Percentiles rank a stretch among this genome's conserved stretches.
phyloP scores from a whole-genome alignment of 2,888 invertebrate species.

The Sericinus montela region DNA sequence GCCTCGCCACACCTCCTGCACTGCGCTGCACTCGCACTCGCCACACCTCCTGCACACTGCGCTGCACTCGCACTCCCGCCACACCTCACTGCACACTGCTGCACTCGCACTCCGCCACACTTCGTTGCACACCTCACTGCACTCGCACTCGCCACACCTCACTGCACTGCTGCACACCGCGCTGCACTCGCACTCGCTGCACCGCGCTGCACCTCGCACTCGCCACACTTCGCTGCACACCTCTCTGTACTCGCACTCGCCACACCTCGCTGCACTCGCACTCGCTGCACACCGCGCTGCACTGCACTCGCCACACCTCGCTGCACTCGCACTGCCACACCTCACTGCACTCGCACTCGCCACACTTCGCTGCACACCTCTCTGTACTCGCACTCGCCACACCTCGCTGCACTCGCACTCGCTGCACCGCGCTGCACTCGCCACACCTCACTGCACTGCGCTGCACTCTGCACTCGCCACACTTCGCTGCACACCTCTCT shows the following conservation, averaged over 20 bases:
- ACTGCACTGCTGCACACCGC: too few species aligned
- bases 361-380: too few species aligned
- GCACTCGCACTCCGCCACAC: too few species aligned
- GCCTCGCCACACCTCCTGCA: slow-evolving; percentile 86
- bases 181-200: slow-evolving; percentile 73
- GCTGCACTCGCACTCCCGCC: not conserved
- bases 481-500: slow-evolving; percentile 16
- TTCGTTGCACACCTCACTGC: slow-evolving; percentile 19
- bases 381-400: too few species aligned
- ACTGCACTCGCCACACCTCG: slow-evolving; percentile 87
- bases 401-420: slow-evolving; percentile 56
- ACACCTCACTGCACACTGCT: too few species aligned
- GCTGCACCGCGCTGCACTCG: not conserved
- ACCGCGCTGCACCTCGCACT: not conserved
- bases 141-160: not conserved
- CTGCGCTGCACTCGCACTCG: slow-evolving; percentile 85
- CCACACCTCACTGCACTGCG: too few species aligned
- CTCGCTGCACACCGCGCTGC: slow-evolving; percentile 84
- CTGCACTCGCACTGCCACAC: slow-evolving; percentile 69
- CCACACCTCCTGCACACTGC: slow-evolving; percentile 45
- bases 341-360: not conserved
- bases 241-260: slow-evolving; percentile 65
- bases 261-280: slow-evolving; percentile 80
- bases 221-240: too few species aligned
- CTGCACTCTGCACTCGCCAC: too few species aligned